A percentile compares a stretch with the other conserved stretches of the same genome.
phyloP scores from a whole-genome alignment of 1,140 invertebrate species.

The Cydia pomonella region DNA sequence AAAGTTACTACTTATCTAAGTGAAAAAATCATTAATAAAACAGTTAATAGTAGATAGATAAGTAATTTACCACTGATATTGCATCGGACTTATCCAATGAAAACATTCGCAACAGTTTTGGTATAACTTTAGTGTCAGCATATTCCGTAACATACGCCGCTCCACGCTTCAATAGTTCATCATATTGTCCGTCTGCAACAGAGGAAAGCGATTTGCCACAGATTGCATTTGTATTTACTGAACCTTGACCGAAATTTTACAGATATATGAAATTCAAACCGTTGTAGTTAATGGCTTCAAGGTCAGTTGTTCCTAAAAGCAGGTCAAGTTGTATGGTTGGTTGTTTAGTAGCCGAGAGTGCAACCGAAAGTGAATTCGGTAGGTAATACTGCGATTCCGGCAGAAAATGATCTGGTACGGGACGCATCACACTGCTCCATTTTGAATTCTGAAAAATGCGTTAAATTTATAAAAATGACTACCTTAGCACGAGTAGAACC shows the following conservation, averaged over 20 bases:
- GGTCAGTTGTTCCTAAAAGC: constrained; percentile 82
- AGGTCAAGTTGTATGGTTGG: constrained; percentile 77
- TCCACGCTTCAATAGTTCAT: constrained; percentile 45
- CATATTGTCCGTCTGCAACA: constrained; percentile 50
- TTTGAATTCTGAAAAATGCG: constrained; percentile 77
- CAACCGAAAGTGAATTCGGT: constrained; percentile 73
- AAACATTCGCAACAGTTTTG: constrained; percentile 51
- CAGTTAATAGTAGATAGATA: background rate
- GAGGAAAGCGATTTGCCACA: constrained; percentile 13
- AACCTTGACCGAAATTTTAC: constrained; percentile 27
- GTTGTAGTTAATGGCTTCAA: constrained; percentile 82
- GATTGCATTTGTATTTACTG: constrained; percentile 18
- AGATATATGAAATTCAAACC: constrained; percentile 50
- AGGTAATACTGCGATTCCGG: constrained; percentile 81
- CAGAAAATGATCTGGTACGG: constrained; percentile 82
- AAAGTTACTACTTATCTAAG: too few species aligned
- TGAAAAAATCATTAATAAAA: too few species aligned
- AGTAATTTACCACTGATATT: constrained; percentile 47
- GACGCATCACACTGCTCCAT: constrained; percentile 80
- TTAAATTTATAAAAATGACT: background rate
- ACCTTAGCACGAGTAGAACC: too few species aligned
- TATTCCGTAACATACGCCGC: constrained; percentile 48
- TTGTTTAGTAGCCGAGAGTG: constrained; percentile 71
- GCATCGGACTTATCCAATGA: constrained; percentile 48
- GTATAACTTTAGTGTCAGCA: constrained; percentile 49